A percentile compares a stretch with the other conserved stretches of the same genome.
These are phyloP conservation scores for Electrona antarctica DNA, from an alignment of 2,113 vertebrate species.

Conservation along the genomic window DNA sequence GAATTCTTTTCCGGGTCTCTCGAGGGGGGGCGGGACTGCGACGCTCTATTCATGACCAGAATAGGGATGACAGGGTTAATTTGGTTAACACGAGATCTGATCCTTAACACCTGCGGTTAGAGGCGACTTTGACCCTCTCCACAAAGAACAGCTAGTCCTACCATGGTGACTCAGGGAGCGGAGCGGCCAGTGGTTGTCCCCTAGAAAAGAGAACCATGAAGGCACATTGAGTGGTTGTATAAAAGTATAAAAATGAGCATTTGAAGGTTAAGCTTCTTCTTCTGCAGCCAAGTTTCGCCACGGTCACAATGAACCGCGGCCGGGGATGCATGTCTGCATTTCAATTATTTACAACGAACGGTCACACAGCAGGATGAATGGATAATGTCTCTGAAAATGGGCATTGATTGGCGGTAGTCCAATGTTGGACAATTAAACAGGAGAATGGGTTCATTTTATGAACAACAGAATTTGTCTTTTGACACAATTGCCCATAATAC, in stretches of 20 bases:
- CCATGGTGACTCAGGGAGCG: conserved; percentile 84
- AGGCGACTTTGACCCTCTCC: conserved; percentile 64
- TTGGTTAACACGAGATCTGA: conserved; percentile 14
- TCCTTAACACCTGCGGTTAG: conserved; percentile 43
- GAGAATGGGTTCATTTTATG: background rate
- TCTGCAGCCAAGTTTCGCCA: too few species aligned
- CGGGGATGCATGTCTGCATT: background rate
- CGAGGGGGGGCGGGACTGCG: too few species aligned
- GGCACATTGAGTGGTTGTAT: conserved; percentile 43
- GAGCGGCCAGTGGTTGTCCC: conserved; percentile 82
- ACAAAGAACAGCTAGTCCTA: conserved; percentile 78
- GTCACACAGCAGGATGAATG: background rate
- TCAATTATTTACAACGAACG: background rate
- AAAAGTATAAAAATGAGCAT: too few species aligned
- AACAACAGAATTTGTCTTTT: conserved; percentile 12
- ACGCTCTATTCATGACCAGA: too few species aligned
- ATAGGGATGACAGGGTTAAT: too few species aligned
- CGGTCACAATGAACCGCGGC: conserved; percentile 4
- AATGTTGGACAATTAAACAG: background rate
- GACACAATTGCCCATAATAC: background rate
- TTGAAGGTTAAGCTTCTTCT: conserved; percentile 28
- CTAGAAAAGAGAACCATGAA: conserved; percentile 81
- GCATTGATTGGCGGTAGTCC: background rate
- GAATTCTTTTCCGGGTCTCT: too few species aligned
- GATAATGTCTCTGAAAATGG: background rate